A percentile compares a stretch with the other conserved stretches of the same genome.
Conservation (phyloP, 2,888 invertebrate genomes). For the Nebria brevicollis region DNA sequence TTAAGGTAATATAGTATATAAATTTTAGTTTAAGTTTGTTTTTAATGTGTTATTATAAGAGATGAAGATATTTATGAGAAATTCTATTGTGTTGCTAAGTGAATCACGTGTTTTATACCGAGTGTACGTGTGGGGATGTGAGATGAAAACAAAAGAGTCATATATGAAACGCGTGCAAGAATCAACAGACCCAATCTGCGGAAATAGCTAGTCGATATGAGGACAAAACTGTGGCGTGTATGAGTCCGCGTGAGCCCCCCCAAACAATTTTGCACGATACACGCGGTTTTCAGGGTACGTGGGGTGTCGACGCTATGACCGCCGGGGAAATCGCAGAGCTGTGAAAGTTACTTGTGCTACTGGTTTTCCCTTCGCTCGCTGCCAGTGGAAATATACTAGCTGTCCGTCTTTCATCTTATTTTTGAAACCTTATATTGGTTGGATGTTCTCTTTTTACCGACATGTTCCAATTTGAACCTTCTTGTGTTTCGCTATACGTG, state of each 20-base stretch:
- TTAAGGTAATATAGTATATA: too few species aligned
- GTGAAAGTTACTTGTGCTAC: slow-evolving; percentile 28
- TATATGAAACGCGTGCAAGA: slow-evolving; percentile 13
- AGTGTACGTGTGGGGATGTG: slow-evolving; percentile 12
- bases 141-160: slow-evolving; percentile 20
- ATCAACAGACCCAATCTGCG: slow-evolving; percentile 30
- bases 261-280: background rate
- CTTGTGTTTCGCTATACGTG: slow-evolving; percentile 47
- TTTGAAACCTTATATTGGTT: slow-evolving; percentile 47
- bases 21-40: background rate
- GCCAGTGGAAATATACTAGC: slow-evolving; percentile 29
- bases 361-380: slow-evolving; percentile 15
- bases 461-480: slow-evolving; percentile 47
- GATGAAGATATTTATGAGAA: background rate
- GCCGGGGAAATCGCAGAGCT: slow-evolving; percentile 16
- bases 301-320: slow-evolving; percentile 5
- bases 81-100: background rate
- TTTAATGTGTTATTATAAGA: background rate
- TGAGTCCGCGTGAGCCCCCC: background rate
- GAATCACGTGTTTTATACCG: slow-evolving; percentile 8
- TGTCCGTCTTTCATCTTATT: slow-evolving; percentile 46
- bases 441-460: slow-evolving; percentile 47
- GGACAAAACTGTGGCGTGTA: slow-evolving; percentile 16
- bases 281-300: background rate
- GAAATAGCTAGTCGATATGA: slow-evolving; percentile 29